Evolutionary conservation across 2,797 vertebrate species (phyloP).

Genomic region (Clarias pachynema): DNA sequence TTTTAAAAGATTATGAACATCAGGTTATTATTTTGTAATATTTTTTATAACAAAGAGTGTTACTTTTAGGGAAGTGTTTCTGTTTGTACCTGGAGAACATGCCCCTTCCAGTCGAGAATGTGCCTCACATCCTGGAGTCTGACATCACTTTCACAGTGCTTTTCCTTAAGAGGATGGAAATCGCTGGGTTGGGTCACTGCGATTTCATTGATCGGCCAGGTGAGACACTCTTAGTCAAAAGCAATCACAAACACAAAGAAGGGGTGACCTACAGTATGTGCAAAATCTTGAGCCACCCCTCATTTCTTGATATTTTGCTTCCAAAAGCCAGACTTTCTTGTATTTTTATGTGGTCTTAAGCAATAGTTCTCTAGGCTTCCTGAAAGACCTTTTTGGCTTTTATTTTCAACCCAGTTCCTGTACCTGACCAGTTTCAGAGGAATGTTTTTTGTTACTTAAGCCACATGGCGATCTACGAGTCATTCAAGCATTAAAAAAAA

Average conservation of each 20-base stretch:
- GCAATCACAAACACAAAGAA: background rate
- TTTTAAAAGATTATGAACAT: background rate
- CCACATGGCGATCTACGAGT: no score
- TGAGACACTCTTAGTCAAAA: conserved; percentile 52
- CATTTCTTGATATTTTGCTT: no score
- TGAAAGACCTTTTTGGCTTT: no score
- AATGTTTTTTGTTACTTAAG: no score
- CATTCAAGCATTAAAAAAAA: no score
- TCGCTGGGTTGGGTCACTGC: conserved; percentile 83
- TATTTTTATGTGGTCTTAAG: no score
- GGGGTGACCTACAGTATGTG: no score
- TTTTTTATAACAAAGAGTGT: background rate
- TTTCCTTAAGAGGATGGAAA: conserved; percentile 89
- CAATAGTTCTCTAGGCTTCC: no score
- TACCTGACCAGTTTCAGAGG: no score
- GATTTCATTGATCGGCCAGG: conserved; percentile 87
- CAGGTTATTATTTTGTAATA: background rate
- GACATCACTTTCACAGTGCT: conserved; percentile 84
- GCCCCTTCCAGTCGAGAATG: conserved; percentile 71
- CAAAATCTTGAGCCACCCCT: no score
- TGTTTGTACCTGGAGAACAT: conserved; percentile 84
- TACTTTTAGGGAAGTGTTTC: conserved; percentile 84
- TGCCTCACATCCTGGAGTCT: conserved; percentile 82
- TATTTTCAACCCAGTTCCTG: no score
- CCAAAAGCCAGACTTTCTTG: no score